Conservation (phyloP, 2,888 invertebrate species). For the Ypsolopha sequella region DNA sequence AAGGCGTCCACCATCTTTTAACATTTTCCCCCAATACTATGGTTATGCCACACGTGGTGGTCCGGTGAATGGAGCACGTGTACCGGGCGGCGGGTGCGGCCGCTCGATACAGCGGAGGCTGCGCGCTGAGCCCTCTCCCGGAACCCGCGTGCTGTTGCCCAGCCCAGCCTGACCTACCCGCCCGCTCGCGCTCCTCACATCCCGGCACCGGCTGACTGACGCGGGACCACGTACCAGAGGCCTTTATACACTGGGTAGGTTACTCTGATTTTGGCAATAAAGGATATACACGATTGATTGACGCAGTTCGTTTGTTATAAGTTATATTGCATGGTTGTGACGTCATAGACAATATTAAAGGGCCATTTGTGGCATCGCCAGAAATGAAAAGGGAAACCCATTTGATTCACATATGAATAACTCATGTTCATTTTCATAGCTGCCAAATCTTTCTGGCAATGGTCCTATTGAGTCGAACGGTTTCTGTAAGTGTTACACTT, state of each 20-base stretch:
- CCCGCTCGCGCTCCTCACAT: not conserved
- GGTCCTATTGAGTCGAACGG: too few relatives aligned
- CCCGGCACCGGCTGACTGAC: not conserved
- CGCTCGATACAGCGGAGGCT: constrained; percentile 56
- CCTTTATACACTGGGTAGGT: not conserved
- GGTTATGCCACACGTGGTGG: not conserved
- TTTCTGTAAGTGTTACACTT: too few relatives aligned
- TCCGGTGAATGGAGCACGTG: constrained; percentile 50
- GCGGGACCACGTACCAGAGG: not conserved
- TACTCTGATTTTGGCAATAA: too few relatives aligned
- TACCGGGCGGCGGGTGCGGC: constrained; percentile 33
- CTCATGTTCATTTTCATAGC: too few relatives aligned
- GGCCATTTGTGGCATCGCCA: too few relatives aligned
- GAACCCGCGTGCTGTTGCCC: constrained; percentile 15
- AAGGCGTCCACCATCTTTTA: too few relatives aligned
- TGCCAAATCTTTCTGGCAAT: too few relatives aligned
- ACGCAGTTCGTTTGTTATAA: not conserved
- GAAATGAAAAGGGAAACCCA: too few relatives aligned
- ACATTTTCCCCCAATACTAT: not conserved
- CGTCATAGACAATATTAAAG: not conserved
- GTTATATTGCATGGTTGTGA: not conserved
- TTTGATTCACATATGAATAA: too few relatives aligned
- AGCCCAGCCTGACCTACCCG: not conserved
- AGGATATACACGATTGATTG: not conserved
- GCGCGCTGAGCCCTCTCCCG: constrained; percentile 42